Evolutionary conservation across 2,888 invertebrate genomes (phyloP), one percentile per base, ranked within the genome.

Genomic region (Eristalinus sepulchralis): DNA sequence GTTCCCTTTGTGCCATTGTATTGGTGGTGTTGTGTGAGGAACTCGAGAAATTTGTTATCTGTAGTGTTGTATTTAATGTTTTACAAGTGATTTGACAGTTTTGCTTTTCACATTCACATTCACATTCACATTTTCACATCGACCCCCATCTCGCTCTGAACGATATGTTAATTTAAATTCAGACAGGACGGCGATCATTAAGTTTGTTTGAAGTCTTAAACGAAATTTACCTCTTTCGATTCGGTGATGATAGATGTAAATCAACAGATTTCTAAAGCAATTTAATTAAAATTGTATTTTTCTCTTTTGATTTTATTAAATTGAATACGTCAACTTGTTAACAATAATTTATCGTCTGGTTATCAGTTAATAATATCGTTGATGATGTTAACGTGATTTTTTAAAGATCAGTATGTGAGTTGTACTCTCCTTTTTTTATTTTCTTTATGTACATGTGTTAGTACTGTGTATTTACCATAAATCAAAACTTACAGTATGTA

Each of bases 71-170:
- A 79, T 71, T 84, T 71, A 84, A 80, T 84, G 84, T 84, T 84
- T 76, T 84, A 84, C 84, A 84, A 84, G 80, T 84, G 84, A 84
- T 84, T 84, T 84, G 80, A 84, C 84, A 84, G 84, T 84, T 84
- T 84, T 76, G 80, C 67, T 84, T 80, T 80, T 71, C 76, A 76
- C 80, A 76, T 80, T 5, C 2, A 27, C 27, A n/a, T n/a, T n/a
- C n/a, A n/a, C n/a, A n/a, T n/a, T n/a, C n/a, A n/a, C n/a, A n/a
- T n/a, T n/a, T n/a, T n/a, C n/a, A n/a, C n/a, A n/a, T n/a, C 70
- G 66, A 55, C 11, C 67, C 57, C 59, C 22, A 36, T 72, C 47
- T 57, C 62, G 47, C 62, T 27, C 39, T 57, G 33, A 57, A 66
- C 60, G 76, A 66, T 79, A 83, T 83, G 83, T 83, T 75, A 83